phyloP scores from a whole-genome alignment of 2,113 vertebrate species.

The Gulo gulo region DNA sequence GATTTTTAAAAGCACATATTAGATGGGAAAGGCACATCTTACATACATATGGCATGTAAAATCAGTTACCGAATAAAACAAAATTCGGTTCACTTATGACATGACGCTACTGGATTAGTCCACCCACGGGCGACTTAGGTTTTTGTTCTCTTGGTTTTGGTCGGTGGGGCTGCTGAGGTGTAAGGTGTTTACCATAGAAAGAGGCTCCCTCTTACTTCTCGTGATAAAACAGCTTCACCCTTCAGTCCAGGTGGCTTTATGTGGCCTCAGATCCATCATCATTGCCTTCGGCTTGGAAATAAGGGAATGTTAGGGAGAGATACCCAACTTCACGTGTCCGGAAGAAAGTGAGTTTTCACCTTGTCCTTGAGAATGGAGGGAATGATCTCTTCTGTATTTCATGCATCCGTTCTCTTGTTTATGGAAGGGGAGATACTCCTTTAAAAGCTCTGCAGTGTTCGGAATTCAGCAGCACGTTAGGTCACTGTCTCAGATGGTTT shows the following conservation, averaged over 20 bases:
- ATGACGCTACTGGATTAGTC: not conserved
- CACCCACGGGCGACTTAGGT: fast-evolving
- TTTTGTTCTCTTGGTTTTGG: not conserved
- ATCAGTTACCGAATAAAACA: not conserved
- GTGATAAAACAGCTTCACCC: not conserved
- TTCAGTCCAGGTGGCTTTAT: not conserved
- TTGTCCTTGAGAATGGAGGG: not conserved
- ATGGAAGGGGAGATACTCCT: not conserved
- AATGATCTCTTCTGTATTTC: not conserved
- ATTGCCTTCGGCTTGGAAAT: not conserved
- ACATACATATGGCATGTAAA: fast-evolving
- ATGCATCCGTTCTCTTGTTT: not conserved
- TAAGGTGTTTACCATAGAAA: not conserved
- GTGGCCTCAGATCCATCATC: not conserved
- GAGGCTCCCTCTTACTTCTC: not conserved
- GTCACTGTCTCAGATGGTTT: not conserved
- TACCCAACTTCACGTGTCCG: not conserved
- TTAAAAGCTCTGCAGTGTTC: not conserved
- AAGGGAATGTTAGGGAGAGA: not conserved
- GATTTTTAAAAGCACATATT: not conserved
- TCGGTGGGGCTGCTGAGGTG: not conserved
- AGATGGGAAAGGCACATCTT: not conserved
- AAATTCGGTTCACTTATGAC: fast-evolving
- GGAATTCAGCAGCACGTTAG: not conserved
- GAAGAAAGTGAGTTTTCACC: not conserved